These are phyloP conservation scores for Sprattus sprattus DNA, from an alignment of 2,113 vertebrate species.

Conservation along the genomic window DNA sequence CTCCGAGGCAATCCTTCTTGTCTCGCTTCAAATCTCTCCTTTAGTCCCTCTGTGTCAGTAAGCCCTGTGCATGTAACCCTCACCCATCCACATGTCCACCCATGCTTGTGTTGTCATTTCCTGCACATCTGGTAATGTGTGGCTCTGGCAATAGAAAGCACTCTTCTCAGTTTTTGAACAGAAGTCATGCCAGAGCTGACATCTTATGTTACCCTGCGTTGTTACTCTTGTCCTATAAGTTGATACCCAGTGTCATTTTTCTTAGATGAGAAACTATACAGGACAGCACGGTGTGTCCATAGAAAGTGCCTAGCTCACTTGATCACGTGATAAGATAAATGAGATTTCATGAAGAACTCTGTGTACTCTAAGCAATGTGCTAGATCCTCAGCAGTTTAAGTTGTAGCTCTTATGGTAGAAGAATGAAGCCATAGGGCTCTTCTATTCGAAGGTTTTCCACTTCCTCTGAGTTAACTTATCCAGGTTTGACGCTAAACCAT, in stretches of 20 bases:
- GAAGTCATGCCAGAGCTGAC: background rate
- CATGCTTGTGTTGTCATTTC: background rate
- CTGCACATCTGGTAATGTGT: slow-evolving; percentile 13
- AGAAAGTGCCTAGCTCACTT: background rate
- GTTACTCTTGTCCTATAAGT: background rate
- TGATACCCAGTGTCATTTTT: background rate
- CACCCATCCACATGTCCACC: background rate
- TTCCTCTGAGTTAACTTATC: no score
- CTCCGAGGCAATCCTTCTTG: background rate
- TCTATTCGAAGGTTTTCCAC: no score
- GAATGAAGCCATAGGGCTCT: no score
- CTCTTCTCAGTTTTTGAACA: background rate
- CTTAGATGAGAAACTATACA: background rate
- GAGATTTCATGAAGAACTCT: no score
- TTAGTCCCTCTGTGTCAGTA: background rate
- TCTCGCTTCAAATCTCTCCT: background rate
- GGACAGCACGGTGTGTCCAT: background rate
- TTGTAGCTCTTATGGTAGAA: no score
- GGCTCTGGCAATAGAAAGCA: background rate
- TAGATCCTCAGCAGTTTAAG: background rate
- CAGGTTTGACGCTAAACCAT: no score
- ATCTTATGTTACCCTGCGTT: background rate
- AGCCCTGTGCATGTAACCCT: background rate
- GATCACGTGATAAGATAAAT: no score
- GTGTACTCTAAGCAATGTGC: background rate